Percentiles rank a stretch among this genome's conserved stretches.
Evolutionary conservation across 2,888 invertebrate genomes (phyloP).

Genomic region (Macrosoma leucophasiata): DNA sequence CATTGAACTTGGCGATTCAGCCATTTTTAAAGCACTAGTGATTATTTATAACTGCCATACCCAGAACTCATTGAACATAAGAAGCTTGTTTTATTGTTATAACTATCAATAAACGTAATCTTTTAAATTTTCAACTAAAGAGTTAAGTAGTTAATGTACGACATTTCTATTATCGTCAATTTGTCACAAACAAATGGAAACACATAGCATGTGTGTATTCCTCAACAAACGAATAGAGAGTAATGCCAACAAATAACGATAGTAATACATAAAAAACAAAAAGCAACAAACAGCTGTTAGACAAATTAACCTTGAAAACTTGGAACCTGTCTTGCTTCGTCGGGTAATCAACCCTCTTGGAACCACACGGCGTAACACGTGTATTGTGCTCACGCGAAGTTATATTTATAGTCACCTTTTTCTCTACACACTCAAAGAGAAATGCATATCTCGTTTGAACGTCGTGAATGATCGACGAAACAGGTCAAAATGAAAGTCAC

Average conservation of each 20-base stretch:
- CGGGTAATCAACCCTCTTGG: slow-evolving; percentile 44
- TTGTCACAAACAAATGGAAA: too few relatives aligned
- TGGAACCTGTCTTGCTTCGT: slow-evolving; percentile 46
- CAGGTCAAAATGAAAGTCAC: slow-evolving; percentile 56
- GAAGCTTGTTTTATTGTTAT: too few relatives aligned
- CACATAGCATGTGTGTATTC: too few relatives aligned
- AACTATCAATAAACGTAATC: too few relatives aligned
- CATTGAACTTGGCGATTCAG: slow-evolving; percentile 55
- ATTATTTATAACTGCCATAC: slow-evolving; percentile 12
- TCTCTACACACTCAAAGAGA: slow-evolving; percentile 7
- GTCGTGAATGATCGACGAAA: slow-evolving; percentile 31
- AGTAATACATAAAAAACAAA: too few relatives aligned
- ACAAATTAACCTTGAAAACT: slow-evolving; percentile 32
- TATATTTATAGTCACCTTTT: slow-evolving; percentile 44
- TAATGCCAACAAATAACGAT: too few relatives aligned
- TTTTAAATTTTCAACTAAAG: too few relatives aligned
- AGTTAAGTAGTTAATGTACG: too few relatives aligned
- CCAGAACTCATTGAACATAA: too few relatives aligned
- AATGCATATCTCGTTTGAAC: slow-evolving; percentile 7
- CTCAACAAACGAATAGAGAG: too few relatives aligned
- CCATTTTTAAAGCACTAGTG: slow-evolving; percentile 9
- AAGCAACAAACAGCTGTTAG: slow-evolving; percentile 13
- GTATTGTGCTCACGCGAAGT: slow-evolving; percentile 55
- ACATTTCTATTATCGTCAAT: too few relatives aligned
- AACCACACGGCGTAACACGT: slow-evolving; percentile 48